phyloP scores from a whole-genome alignment of 2,113 vertebrate genomes.

The Archilochus colubris region DNA sequence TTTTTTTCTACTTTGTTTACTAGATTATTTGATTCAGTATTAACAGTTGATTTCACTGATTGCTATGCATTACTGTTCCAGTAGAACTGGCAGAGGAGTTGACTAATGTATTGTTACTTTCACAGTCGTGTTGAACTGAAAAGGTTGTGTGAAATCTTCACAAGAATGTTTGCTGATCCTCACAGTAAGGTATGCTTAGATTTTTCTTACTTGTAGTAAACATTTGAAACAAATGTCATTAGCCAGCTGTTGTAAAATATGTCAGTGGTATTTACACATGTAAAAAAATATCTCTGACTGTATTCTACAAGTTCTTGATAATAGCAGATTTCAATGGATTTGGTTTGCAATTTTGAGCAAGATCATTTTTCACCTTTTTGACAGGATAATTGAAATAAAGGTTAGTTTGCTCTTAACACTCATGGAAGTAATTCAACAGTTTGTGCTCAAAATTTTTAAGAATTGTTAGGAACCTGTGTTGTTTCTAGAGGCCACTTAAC shows the following conservation, averaged over 20 bases:
- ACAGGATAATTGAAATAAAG: not conserved
- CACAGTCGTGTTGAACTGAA: constrained; percentile 96
- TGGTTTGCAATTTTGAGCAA: not conserved
- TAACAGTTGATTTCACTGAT: not conserved
- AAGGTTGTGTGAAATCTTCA: constrained; percentile 98
- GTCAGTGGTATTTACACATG: not conserved
- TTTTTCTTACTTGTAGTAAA: constrained; percentile 3
- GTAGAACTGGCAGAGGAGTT: not conserved
- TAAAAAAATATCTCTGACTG: not conserved
- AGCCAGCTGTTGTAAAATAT: not conserved
- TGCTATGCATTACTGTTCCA: not conserved
- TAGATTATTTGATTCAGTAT: not conserved
- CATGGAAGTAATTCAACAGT: not conserved
- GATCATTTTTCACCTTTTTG: not conserved
- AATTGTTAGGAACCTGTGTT: not conserved
- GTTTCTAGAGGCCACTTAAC: not conserved
- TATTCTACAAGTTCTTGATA: not conserved
- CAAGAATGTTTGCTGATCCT: constrained; percentile 98
- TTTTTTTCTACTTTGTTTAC: not conserved
- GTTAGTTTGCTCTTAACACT: not conserved
- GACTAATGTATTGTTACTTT: constrained; percentile 51
- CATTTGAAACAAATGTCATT: not conserved
- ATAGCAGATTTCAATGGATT: not conserved
- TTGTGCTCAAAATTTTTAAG: not conserved
- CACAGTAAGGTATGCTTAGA: constrained; percentile 93